Conservation (phyloP, 2,113 vertebrate genomes). For the Hippocampus zosterae region DNA sequence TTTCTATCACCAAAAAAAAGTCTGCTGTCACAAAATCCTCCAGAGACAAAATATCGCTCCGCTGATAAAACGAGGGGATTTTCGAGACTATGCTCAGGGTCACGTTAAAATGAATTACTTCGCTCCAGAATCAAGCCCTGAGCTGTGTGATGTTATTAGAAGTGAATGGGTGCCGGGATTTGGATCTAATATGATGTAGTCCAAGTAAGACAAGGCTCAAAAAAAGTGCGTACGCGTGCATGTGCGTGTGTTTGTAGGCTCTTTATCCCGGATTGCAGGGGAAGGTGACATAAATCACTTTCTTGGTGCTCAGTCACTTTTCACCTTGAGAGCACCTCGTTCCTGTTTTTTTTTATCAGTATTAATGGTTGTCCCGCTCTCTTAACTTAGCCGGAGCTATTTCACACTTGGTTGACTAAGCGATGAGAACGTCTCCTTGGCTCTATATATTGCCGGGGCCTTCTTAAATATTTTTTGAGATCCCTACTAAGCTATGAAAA, state of each 20-base stretch:
- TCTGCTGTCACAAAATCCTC: background rate
- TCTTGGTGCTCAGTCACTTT: slow-evolving; percentile 70
- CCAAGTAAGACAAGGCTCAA: background rate
- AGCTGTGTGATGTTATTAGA: background rate
- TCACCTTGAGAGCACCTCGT: slow-evolving; percentile 75
- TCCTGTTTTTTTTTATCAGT: slow-evolving; percentile 75
- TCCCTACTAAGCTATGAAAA: slow-evolving; percentile 66
- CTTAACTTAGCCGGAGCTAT: slow-evolving; percentile 77
- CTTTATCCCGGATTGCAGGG: slow-evolving; percentile 38
- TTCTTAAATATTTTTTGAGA: slow-evolving; percentile 70
- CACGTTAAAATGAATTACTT: slow-evolving; percentile 5
- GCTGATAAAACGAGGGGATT: background rate
- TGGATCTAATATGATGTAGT: background rate
- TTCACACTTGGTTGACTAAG: slow-evolving; percentile 78
- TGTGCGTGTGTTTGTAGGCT: background rate
- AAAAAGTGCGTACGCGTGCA: slow-evolving; percentile 6
- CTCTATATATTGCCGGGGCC: slow-evolving; percentile 66
- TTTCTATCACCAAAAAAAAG: too few relatives aligned
- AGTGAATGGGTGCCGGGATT: background rate
- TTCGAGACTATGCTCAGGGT: background rate
- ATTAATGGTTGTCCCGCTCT: slow-evolving; percentile 74
- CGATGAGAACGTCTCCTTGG: slow-evolving; percentile 72
- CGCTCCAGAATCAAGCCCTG: background rate
- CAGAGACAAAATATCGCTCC: background rate
- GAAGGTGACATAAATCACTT: slow-evolving; percentile 79